These are phyloP conservation scores for Scopus umbretta DNA, from an alignment of 2,113 vertebrate genomes.

Conservation along the genomic window DNA sequence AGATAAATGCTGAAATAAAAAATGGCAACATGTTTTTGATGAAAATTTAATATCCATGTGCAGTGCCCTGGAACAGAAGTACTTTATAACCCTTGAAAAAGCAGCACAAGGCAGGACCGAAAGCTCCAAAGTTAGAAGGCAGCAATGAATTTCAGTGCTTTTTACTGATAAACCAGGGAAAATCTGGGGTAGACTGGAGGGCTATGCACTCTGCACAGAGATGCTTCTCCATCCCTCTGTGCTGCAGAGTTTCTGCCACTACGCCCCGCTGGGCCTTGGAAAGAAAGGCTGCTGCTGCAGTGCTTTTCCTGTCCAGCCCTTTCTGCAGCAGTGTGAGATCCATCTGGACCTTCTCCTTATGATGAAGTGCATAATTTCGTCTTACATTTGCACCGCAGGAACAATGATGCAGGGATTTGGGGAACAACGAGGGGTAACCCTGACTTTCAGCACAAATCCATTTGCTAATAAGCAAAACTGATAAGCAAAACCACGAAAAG, in stretches of 20 bases:
- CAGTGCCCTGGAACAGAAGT: slow-evolving; percentile 31
- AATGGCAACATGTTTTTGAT: slow-evolving; percentile 31
- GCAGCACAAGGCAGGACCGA: background rate
- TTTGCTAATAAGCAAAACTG: background rate
- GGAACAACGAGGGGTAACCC: background rate
- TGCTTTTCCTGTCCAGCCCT: background rate
- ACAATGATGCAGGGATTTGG: background rate
- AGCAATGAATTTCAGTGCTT: background rate
- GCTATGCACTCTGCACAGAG: background rate
- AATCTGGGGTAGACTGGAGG: background rate
- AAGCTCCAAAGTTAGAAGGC: background rate
- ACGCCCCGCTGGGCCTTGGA: background rate
- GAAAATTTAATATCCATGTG: slow-evolving; percentile 33
- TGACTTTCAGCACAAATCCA: background rate
- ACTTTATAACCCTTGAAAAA: slow-evolving; percentile 34
- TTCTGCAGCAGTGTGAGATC: background rate
- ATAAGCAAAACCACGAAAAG: background rate
- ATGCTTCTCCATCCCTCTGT: background rate
- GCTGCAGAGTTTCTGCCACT: background rate
- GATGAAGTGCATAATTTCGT: background rate
- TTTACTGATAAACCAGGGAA: background rate
- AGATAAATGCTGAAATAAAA: slow-evolving; percentile 43
- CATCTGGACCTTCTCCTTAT: background rate
- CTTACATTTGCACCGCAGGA: background rate
- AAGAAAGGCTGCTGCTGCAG: background rate